These are phyloP conservation scores for Crypturellus undulatus DNA, from an alignment of 2,113 vertebrate species.

Conservation along the genomic window DNA sequence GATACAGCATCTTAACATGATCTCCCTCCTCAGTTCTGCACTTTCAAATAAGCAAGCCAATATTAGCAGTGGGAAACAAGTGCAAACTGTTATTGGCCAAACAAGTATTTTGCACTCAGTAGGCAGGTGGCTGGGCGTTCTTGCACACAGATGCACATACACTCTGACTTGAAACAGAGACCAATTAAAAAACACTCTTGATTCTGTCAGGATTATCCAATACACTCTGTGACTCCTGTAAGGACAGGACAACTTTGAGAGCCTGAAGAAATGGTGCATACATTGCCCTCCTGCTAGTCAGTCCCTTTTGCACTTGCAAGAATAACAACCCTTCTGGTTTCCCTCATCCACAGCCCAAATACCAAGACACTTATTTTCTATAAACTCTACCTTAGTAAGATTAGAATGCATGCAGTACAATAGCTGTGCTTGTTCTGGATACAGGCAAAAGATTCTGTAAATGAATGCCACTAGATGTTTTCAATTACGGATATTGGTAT, in stretches of 20 bases:
- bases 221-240: neutral
- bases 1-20: neutral
- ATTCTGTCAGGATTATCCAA: neutral
- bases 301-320: neutral
- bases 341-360: neutral
- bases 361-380: slow-evolving; percentile 24
- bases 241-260: neutral
- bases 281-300: neutral
- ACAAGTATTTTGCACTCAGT: neutral
- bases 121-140: neutral
- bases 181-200: neutral
- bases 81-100: neutral
- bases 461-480: slow-evolving; percentile 9
- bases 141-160: neutral
- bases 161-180: neutral
- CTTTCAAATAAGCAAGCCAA: neutral
- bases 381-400: neutral
- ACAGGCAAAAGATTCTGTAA: slow-evolving; percentile 17
- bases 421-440: neutral
- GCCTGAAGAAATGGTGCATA: neutral
- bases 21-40: neutral
- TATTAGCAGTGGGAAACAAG: neutral
- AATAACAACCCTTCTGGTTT: neutral
- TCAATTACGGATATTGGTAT: neutral
- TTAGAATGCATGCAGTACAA: neutral